These are phyloP conservation scores for Myotis findleyi DNA, from an alignment of 2,797 vertebrate species.

Conservation along the genomic window DNA sequence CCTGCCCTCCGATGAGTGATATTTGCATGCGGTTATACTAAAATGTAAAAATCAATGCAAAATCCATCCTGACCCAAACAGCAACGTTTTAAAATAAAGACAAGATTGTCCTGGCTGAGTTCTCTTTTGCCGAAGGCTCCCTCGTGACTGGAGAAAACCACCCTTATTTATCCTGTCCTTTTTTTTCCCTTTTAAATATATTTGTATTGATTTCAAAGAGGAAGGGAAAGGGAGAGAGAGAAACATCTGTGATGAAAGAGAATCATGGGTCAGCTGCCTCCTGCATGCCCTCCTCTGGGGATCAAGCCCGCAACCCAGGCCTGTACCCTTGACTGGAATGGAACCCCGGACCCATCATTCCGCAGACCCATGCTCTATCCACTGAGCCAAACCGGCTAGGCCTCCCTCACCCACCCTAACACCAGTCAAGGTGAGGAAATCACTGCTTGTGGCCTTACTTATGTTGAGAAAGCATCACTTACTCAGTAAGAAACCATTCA, in stretches of 20 bases:
- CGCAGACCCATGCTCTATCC: too few relatives aligned
- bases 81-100: not conserved
- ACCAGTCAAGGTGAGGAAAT: not conserved
- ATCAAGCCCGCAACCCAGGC: too few relatives aligned
- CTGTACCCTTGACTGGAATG: too few relatives aligned
- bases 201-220: too few relatives aligned
- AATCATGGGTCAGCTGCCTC: too few relatives aligned
- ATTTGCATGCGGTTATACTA: not conserved
- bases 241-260: not conserved
- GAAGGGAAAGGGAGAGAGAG: not conserved
- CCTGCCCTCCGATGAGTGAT: too few relatives aligned
- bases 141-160: too few relatives aligned
- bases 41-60: not conserved
- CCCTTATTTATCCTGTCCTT: fast-evolving
- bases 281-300: too few relatives aligned
- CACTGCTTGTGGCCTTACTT: not conserved
- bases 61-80: not conserved
- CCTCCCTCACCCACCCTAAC: not conserved
- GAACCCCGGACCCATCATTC: too few relatives aligned
- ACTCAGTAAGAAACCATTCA: not conserved
- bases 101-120: fast-evolving
- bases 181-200: too few relatives aligned
- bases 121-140: not conserved
- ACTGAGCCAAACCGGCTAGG: not conserved
- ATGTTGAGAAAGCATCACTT: too few relatives aligned